phyloP scores from a whole-genome alignment of 1,140 invertebrate species.

The Drosophila dunni region DNA sequence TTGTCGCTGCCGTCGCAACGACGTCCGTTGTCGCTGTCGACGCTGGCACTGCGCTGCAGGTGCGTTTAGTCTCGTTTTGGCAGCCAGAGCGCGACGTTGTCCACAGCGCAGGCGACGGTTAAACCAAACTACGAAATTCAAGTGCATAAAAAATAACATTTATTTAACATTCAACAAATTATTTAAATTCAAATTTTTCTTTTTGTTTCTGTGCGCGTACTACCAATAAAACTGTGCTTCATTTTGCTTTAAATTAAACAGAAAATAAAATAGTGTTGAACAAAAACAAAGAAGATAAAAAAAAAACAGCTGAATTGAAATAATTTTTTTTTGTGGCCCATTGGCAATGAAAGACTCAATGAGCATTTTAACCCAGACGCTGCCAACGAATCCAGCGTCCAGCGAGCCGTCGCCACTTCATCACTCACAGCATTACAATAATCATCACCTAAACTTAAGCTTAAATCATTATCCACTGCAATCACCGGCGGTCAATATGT shows the following conservation, averaged over 20 bases:
- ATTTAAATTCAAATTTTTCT: slow-evolving; percentile 8
- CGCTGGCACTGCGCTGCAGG: slow-evolving; percentile 49
- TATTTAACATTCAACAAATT: slow-evolving; percentile 2
- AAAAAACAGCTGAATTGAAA: not conserved
- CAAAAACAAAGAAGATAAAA: slow-evolving; percentile 3
- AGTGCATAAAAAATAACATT: slow-evolving; percentile 4
- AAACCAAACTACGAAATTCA: slow-evolving; percentile 3
- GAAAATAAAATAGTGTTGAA: not conserved
- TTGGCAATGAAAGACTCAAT: slow-evolving; percentile 82
- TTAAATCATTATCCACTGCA: slow-evolving; percentile 15
- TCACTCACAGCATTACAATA: slow-evolving; percentile 18
- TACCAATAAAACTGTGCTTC: not conserved
- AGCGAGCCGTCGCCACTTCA: slow-evolving; percentile 47
- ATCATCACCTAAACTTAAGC: slow-evolving; percentile 17
- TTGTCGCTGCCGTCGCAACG: slow-evolving; percentile 16
- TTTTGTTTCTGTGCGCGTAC: slow-evolving; percentile 26
- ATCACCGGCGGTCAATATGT: slow-evolving; percentile 54
- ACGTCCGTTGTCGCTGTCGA: not conserved
- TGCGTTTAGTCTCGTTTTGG: slow-evolving; percentile 84
- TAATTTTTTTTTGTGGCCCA: slow-evolving; percentile 3
- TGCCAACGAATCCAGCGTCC: slow-evolving; percentile 51
- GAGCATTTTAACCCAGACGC: slow-evolving; percentile 78
- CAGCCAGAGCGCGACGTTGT: slow-evolving; percentile 76
- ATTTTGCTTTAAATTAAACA: not conserved
- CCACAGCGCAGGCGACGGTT: slow-evolving; percentile 46